Evolutionary conservation across 2,113 vertebrate genomes (phyloP), one percentile per base, ranked within the genome.

Genomic region (Notothenia coriiceps): DNA sequence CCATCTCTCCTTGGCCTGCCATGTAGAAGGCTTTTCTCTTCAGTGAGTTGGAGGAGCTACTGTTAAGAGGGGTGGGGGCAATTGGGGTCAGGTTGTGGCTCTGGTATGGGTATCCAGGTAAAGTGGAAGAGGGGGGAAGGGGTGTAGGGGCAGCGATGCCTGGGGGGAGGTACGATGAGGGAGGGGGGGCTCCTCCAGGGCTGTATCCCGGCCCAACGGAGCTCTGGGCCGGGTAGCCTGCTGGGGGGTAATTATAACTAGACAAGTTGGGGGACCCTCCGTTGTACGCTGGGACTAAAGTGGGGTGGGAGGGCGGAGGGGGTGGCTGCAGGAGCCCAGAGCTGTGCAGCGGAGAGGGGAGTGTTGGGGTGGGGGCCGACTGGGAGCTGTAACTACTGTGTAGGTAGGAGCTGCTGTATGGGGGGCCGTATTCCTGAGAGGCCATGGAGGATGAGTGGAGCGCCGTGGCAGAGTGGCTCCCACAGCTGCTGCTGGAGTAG

Each of bases 1-100:
- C 97, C 86, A 99, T 96, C 77, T 99, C 97, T 88, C 96, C 96
- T 90, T 98, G 98, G 88, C 96, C 95, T 80, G 96, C 94, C 96
- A 98, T 97, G 84, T 99, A 99, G 94, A 99, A 99, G 91, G 98
- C 97, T 94, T 99, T 99, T 86, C 97, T 95, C 93, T 98, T 98
- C 79, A 98, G 96, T 44, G 97, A 97, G 92, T 96, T 97, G 82
- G 98, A 96, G 2, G 97, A 97, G 89, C 95, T 96, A 85, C 96
- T 96, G 90, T 95, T 95, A 84, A 98, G 95, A 79, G 96, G 96
- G 1, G 96, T 97, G 0, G 97, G 96, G 0, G 97, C 96, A 0
- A 99, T 97, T 52, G 97, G 97, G 0, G 97, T 96, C 89, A 99
- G 94, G 80, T 96, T 96, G n/a, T 98, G 97, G 78, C 96, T 95